Percentiles rank a stretch among this genome's conserved stretches.
phyloP scores from a whole-genome alignment of 2,888 invertebrate genomes.

The Ariolimax columbianus region DNA sequence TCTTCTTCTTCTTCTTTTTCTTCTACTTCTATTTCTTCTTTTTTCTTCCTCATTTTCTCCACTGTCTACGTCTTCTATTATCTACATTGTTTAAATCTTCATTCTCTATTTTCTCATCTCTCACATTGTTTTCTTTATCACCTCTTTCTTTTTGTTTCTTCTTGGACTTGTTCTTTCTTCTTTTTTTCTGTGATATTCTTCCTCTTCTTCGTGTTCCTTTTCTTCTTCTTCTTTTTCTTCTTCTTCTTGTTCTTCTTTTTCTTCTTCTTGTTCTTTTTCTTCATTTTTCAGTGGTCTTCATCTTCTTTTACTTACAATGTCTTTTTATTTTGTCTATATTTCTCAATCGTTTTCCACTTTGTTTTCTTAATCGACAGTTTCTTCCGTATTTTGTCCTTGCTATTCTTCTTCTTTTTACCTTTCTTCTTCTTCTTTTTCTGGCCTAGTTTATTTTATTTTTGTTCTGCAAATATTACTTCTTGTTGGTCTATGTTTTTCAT shows the following conservation, averaged over 20 bases:
- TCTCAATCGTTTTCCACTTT: background rate
- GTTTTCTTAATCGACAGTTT: background rate
- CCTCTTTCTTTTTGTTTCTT: background rate
- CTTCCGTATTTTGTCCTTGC: background rate
- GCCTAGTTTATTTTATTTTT: background rate
- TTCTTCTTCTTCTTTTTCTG: background rate
- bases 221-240: slow-evolving; percentile 4
- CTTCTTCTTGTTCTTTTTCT: background rate
- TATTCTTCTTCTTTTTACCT: background rate
- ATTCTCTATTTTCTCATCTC: background rate
- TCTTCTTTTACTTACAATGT: background rate
- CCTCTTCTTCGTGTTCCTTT: background rate
- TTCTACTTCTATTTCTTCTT: background rate
- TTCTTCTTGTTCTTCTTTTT: background rate
- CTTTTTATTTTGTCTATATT: too few relatives aligned
- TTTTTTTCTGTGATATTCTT: background rate
- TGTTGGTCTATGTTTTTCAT: background rate
- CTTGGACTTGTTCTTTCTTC: background rate
- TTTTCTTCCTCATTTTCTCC: background rate
- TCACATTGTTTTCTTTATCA: background rate
- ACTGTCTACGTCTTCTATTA: background rate
- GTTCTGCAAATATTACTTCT: background rate
- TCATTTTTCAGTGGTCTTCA: background rate
- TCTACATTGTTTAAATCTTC: background rate
- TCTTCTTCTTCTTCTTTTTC: background rate